phyloP scores from a whole-genome alignment of 2,113 vertebrate genomes.

The Chinchilla lanigera region DNA sequence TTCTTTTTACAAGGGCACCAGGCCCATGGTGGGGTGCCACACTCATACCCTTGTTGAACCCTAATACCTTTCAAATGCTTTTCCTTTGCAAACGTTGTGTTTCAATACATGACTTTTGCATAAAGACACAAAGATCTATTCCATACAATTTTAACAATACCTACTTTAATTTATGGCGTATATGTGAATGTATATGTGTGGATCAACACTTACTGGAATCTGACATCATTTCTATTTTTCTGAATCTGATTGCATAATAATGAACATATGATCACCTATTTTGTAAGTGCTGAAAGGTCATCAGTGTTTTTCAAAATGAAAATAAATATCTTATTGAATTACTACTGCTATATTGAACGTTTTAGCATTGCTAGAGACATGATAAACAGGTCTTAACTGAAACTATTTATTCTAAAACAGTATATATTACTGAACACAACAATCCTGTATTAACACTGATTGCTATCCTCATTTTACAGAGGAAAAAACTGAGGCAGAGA shows the following conservation, averaged over 20 bases:
- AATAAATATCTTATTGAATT: not conserved
- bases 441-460: not conserved
- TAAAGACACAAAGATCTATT: not conserved
- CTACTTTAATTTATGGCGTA: not conserved
- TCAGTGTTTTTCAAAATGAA: not conserved
- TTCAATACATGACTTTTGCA: not conserved
- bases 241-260: not conserved
- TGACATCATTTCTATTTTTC: not conserved
- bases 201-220: not conserved
- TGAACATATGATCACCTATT: not conserved
- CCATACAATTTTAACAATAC: not conserved
- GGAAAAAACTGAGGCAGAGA: not conserved
- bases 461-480: not conserved
- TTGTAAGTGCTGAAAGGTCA: not conserved
- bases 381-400: not conserved
- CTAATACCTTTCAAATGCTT: not conserved
- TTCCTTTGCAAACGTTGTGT: not conserved
- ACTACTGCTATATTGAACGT: not conserved
- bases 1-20: not conserved
- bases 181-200: not conserved
- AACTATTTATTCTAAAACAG: not conserved
- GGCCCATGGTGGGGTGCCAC: not conserved
- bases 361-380: not conserved
- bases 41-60: too few species aligned
- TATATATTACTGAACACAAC: not conserved